phyloP scores from a whole-genome alignment of 2,888 invertebrate genomes.

The Tuberolachnus salignus region DNA sequence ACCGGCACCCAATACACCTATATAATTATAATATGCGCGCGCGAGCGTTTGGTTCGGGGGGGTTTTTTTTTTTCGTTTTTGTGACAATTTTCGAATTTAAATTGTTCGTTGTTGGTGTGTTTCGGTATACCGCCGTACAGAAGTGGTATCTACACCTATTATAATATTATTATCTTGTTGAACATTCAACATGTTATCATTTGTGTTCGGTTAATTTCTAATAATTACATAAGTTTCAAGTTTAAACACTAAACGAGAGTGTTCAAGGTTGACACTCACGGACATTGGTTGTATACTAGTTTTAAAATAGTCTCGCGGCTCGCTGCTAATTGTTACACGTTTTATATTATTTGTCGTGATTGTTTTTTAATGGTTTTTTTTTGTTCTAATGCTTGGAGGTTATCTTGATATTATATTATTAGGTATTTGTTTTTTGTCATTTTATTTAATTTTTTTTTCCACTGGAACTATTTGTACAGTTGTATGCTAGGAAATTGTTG shows the following conservation, averaged over 20 bases:
- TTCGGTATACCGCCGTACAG: neutral
- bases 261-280: conserved; percentile 54
- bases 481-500: too few relatives aligned
- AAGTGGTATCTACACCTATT: too few relatives aligned
- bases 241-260: conserved; percentile 45
- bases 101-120: neutral
- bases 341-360: neutral
- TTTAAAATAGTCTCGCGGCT: conserved; percentile 32
- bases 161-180: neutral
- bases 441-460: too few relatives aligned
- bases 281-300: conserved; percentile 27
- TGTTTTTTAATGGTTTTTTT: neutral
- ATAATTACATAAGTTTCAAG: conserved; percentile 47
- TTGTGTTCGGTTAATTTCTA: conserved; percentile 12
- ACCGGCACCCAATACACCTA: neutral
- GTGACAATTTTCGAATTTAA: too few relatives aligned
- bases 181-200: neutral
- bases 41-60: too few relatives aligned
- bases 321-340: conserved; percentile 13
- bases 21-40: neutral
- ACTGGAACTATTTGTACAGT: too few relatives aligned
- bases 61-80: too few relatives aligned
- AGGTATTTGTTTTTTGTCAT: too few relatives aligned
- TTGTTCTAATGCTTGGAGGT: too few relatives aligned
- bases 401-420: too few relatives aligned